Evolutionary conservation across 2,888 invertebrate genomes (phyloP), one percentile per base, ranked within the genome.

Genomic region (Lasius platythorax): DNA sequence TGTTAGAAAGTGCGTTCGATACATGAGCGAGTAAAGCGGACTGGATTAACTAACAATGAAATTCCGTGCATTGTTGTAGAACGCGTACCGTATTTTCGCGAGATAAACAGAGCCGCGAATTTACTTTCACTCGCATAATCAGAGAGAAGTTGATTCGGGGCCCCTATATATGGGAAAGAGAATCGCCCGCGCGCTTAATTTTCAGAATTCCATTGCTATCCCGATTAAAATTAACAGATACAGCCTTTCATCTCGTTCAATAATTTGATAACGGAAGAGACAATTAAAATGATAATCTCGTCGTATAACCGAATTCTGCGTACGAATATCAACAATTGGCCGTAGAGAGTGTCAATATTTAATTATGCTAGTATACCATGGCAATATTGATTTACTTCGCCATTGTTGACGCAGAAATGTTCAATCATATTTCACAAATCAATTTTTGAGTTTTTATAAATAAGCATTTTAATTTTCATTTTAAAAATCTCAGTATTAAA

Each of bases 1-100:
- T 81, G 79, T 81, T 81, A 81, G 79, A 81, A 81, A 81, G 79
- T 81, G 79, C 79, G 72, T 81, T 81, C 79, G 79, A 81, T 81
- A 81, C 79, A 72, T 63, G 61, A 72, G 73, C 79, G 72, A 81
- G 61, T 81, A 81, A 81, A 81, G 73, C 46, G 46, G 72, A 81
- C 79, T 81, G 79, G 61, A 72, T 81, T 81, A 81, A 81, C 79
- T 81, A 72, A 81, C 79, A 81, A 81, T 81, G 79, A 50, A 81
- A 81, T 81, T 81, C 79, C 79, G 28, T 37, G 72, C 73, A 72
- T 81, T 81, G 72, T 72, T 81, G 46, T 23, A 61, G 46, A 81
- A 81, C 73, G 61, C 72, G 46, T 28, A 46, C 46, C 46, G 72
- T 81, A 81, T 81, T 81, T 81, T 81, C 72, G 72, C 37, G 72